Evolutionary conservation across 2,888 invertebrate species (phyloP).

Genomic region (Bhutanitis thaidina): DNA sequence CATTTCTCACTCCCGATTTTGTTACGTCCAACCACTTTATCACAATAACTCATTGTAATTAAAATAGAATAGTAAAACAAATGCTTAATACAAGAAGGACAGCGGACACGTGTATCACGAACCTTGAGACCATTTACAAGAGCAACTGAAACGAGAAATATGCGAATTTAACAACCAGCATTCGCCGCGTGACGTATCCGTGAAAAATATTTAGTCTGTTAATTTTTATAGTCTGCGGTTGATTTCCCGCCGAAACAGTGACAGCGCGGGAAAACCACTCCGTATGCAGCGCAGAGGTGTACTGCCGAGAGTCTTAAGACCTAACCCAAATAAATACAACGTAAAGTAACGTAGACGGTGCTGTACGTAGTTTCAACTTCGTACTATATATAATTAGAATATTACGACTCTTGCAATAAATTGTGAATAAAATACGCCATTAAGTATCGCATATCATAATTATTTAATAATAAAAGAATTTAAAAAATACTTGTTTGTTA

Average conservation of each 20-base stretch:
- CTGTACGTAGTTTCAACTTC: conserved; percentile 20
- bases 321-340: conserved; percentile 48
- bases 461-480: no score
- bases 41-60: conserved; percentile 30
- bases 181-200: conserved; percentile 10
- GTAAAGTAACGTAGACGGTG: conserved; percentile 31
- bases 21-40: conserved; percentile 31
- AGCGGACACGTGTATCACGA: conserved; percentile 30
- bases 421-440: no score
- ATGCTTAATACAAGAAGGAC: conserved; percentile 17
- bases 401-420: no score
- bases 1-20: conserved; percentile 45
- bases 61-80: not conserved
- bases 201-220: conserved; percentile 1
- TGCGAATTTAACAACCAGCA: not conserved
- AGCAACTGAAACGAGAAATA: conserved; percentile 26
- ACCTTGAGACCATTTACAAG: conserved; percentile 36
- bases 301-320: conserved; percentile 43
- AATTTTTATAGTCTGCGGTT: conserved; percentile 17
- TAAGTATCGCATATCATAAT: no score
- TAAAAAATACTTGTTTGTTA: no score
- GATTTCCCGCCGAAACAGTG: conserved; percentile 44
- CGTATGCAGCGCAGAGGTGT: conserved; percentile 34
- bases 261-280: conserved; percentile 45
- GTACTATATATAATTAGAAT: no score